These are phyloP conservation scores for Ameiurus melas DNA, from an alignment of 2,113 vertebrate species.

Conservation along the genomic window DNA sequence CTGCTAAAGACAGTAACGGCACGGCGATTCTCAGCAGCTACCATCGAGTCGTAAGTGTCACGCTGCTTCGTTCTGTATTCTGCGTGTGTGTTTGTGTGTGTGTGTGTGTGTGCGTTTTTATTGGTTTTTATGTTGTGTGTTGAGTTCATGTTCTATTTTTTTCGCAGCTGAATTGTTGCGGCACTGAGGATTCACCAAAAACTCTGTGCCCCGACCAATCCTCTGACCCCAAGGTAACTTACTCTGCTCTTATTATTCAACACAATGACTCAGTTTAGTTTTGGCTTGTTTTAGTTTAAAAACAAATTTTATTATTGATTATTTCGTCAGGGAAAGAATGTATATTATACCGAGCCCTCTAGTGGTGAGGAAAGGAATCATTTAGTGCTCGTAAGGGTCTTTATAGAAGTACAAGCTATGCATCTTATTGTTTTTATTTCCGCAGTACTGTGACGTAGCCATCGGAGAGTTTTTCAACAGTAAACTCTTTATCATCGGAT, in stretches of 20 bases:
- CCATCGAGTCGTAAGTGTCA: slow-evolving; percentile 30
- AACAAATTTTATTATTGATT: neutral
- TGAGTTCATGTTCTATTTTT: neutral
- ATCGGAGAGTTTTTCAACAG: slow-evolving; percentile 82
- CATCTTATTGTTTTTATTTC: neutral
- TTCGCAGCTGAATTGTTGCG: slow-evolving; percentile 47
- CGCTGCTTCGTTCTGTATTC: neutral
- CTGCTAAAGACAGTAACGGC: slow-evolving; percentile 64
- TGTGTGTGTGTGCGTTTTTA: neutral
- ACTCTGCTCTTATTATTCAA: neutral
- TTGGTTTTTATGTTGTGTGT: neutral
- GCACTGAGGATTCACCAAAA: neutral
- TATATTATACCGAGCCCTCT: neutral
- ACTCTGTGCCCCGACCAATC: neutral
- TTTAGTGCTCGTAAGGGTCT: neutral
- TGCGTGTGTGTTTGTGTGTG: neutral
- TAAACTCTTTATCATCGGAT: slow-evolving; percentile 89
- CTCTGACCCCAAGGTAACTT: slow-evolving; percentile 17
- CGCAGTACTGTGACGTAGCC: slow-evolving; percentile 83
- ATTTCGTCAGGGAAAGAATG: neutral
- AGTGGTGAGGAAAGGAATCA: neutral
- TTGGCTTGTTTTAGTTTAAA: no score
- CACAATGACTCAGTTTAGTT: neutral
- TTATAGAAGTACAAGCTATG: neutral
- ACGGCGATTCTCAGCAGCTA: slow-evolving; percentile 1